A percentile compares a stretch with the other conserved stretches of the same genome.
phyloP scores from a whole-genome alignment of 2,888 invertebrate species.

The Drosophila maculinotata region DNA sequence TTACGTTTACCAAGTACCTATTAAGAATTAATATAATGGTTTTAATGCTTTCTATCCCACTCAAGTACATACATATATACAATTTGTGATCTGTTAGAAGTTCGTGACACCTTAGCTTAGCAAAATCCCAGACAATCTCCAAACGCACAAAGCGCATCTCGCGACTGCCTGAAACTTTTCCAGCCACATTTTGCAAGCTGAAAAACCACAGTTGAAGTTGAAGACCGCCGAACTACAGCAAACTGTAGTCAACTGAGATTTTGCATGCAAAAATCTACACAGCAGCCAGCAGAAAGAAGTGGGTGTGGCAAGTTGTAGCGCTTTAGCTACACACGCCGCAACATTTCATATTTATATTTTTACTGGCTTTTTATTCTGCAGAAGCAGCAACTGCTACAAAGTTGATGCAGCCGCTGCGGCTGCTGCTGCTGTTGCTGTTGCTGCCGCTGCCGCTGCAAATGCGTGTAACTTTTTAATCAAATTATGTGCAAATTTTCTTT shows the following conservation, averaged over 20 bases:
- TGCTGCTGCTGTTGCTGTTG: constrained; percentile 47
- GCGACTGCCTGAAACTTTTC: constrained; percentile 41
- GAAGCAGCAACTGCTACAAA: constrained; percentile 39
- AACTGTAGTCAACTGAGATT: constrained; percentile 58
- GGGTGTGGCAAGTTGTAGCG: constrained; percentile 14
- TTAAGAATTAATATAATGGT: constrained; percentile 53
- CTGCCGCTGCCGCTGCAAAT: constrained; percentile 59
- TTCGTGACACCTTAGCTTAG: constrained; percentile 27
- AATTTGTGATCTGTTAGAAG: constrained; percentile 13
- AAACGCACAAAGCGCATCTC: constrained; percentile 13
- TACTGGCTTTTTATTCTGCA: not conserved
- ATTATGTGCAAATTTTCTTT: constrained; percentile 81
- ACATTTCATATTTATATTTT: constrained; percentile 40
- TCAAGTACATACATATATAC: constrained; percentile 6
- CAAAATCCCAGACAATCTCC: not conserved
- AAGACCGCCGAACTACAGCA: constrained; percentile 22
- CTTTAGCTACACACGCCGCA: constrained; percentile 23
- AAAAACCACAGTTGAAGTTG: constrained; percentile 62
- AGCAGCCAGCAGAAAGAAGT: constrained; percentile 4
- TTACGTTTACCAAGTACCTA: constrained; percentile 20
- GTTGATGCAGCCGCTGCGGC: constrained; percentile 40
- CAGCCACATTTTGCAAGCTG: constrained; percentile 50
- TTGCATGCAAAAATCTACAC: constrained; percentile 8
- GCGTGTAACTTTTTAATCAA: constrained; percentile 82
- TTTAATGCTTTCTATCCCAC: constrained; percentile 19